Base-by-base conservation (phyloP, 2,113 vertebrate species). In the Protobothrops flavoviridis region DNA sequence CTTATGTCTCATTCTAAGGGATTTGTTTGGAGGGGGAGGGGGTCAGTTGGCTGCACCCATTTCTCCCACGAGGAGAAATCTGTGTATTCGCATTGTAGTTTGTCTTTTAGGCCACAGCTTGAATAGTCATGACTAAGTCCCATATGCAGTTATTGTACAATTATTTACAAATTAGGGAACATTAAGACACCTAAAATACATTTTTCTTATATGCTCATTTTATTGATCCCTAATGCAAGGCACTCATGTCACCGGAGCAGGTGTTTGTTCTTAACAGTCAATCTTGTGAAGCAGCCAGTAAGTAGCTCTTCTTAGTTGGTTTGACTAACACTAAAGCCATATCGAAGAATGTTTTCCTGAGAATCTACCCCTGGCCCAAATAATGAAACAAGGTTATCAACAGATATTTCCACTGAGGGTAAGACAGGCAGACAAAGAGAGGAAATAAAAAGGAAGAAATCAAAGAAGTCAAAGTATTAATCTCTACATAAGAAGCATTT, bases 341-440 rank as follows among this genome's bases (percentile, higher is more conserved):
- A 95, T 95, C 94, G 97, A 97, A 95, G 96, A 96, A 97, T 53
- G 96, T 97, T 96, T 95, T 97, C 97, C 96, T 97, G 98, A 98
- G 98, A 98, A 98, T 98, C 98, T 98, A 98, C 98, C 98, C 98
- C 97, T 96, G 98, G 98, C 98, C 98, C 97, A 98, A 97, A 97
- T 97, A 97, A 97, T 97, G 97, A 98, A 94, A 98, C 95, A 98
- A 97, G 98, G 97, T 97, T 98, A 97, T 94, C 98, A 96, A 96
- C 95, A 97, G 97, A 96, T 96, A 97, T 97, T 98, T 97, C 97
- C 97, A 97, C 95, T 97, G 98, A 95, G 96, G 98, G 97, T 97
- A 97, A 98, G 97, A 98, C 64, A 45, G 4, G 94, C 94, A 93
- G 64, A 94, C 94, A 91, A 48, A 94, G 94, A 92, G 93, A 93